Evolutionary conservation across 64 coral and sea anemone genomes (phyloP), one percentile per base, ranked within the genome.

Genomic region (Acropora tenuis): DNA sequence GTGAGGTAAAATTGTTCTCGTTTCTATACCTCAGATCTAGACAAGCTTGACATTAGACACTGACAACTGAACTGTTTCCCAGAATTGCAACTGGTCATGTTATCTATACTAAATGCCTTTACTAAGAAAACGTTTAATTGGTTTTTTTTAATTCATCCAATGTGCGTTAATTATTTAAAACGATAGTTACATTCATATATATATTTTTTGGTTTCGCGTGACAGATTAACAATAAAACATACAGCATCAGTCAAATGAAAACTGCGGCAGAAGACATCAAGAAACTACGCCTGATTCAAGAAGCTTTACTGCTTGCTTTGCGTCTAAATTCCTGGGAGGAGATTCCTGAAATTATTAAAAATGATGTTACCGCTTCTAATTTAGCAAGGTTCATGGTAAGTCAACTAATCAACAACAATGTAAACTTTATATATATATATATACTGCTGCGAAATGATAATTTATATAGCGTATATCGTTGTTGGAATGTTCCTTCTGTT

Each of bases 321-420:
- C 8, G 63, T 3, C 17, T 67, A 16, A 67, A 12, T 67, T 67
- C 63, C 16, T 67, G 63, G 63, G 63, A 67, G 63, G 63, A 67
- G 63, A 67, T 67, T 67, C 63, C 63, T 67, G 63, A 6, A 67
- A 67, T 67, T 67, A 67, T 67, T 67, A 67, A 67, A 67, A 67
- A 12, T 3, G 63, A 67, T 16, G 63, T 67, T 12, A 67, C 63
- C 16, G 63, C 63, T 9, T 0, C 11, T 67, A 67, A 67, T 67
- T 67, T 67, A 18, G 63, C 63, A 67, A 67, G 63, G 63, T 67
- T 67, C 17, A 67, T 67, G 63, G 63, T 67, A 67, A 67, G 63
- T 67, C 63, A 67, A 67, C 9, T 18, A 67, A 18, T 67, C 63
- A 67, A 53, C 50, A 30, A 30, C 30, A 30, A 30, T 30, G 30